A percentile compares a stretch with the other conserved stretches of the same genome.
These are phyloP conservation scores for Gari tellinella DNA, from an alignment of 2,888 invertebrate genomes.

Conservation along the genomic window DNA sequence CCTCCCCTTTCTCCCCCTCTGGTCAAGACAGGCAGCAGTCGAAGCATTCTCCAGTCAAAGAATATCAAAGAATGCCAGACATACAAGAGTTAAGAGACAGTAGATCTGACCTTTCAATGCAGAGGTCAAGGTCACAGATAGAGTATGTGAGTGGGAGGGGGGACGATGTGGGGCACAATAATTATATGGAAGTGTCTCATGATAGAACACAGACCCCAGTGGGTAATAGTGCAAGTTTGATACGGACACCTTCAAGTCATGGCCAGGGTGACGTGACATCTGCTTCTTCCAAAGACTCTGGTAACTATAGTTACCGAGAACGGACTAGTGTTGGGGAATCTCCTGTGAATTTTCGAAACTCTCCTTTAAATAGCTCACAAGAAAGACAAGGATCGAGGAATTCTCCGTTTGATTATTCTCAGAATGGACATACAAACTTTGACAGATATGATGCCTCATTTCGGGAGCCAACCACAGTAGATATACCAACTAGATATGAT, in stretches of 20 bases:
- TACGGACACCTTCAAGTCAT: constrained; percentile 37
- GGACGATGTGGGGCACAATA: constrained; percentile 10
- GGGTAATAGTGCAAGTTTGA: constrained; percentile 50
- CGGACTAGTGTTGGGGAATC: constrained; percentile 46
- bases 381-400: constrained; percentile 41
- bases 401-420: constrained; percentile 53
- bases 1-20: constrained; percentile 61
- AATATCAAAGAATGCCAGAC: constrained; percentile 57
- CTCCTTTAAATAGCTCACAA: constrained; percentile 49
- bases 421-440: constrained; percentile 42
- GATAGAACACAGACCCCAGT: constrained; percentile 46
- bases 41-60: constrained; percentile 59
- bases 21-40: constrained; percentile 52
- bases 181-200: constrained; percentile 38
- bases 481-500: constrained; percentile 71
- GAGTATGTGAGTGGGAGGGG: constrained; percentile 32
- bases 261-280: constrained; percentile 51
- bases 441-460: constrained; percentile 50
- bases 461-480: constrained; percentile 58
- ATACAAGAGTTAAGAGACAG: constrained; percentile 58
- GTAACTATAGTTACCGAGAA: constrained; percentile 60
- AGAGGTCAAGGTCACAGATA: constrained; percentile 61
- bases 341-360: constrained; percentile 59
- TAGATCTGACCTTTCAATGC: constrained; percentile 29
- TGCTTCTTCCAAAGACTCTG: constrained; percentile 61